Conservation (phyloP, 2,797 vertebrate genomes). For the Chrosomus eos region DNA sequence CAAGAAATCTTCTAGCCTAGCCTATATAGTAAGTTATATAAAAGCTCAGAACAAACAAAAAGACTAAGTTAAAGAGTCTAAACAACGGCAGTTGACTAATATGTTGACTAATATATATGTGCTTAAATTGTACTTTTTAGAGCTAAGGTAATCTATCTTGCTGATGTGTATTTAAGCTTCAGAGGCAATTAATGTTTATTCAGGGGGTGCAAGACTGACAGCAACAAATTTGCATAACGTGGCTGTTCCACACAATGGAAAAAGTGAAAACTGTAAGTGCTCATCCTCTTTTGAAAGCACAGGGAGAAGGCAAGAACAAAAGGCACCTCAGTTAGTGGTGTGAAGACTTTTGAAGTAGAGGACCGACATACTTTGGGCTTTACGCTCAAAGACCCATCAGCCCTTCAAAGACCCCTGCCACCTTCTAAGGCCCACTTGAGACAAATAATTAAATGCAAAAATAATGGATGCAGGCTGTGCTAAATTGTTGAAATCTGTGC, state of each 20-base stretch:
- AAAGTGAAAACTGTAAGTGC: slow-evolving; percentile 30
- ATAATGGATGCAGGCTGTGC: slow-evolving; percentile 21
- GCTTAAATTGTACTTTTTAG: not conserved
- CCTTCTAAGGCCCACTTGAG: slow-evolving; percentile 35
- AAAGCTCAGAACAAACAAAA: slow-evolving; percentile 10
- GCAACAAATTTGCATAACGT: slow-evolving; percentile 23
- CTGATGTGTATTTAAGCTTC: slow-evolving; percentile 38
- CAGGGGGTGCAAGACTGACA: slow-evolving; percentile 8
- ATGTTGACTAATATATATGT: not conserved
- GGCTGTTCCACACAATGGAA: slow-evolving; percentile 14
- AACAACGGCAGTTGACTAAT: not conserved
- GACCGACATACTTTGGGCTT: slow-evolving; percentile 18
- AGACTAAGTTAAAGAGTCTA: not conserved
- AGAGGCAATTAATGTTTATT: slow-evolving; percentile 49
- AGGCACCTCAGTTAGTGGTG: slow-evolving; percentile 31
- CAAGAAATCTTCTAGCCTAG: slow-evolving; percentile 6
- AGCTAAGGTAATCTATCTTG: slow-evolving; percentile 7
- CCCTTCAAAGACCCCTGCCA: slow-evolving; percentile 32
- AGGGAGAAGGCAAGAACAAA: slow-evolving; percentile 34
- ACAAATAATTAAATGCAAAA: slow-evolving; percentile 40
- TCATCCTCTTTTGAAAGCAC: slow-evolving; percentile 22
- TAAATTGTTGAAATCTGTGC: slow-evolving; percentile 22
- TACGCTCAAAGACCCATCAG: slow-evolving; percentile 38
- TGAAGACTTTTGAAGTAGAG: slow-evolving; percentile 34
- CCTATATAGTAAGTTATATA: not conserved